These are phyloP conservation scores for Lepidothrix coronata DNA, from an alignment of 2,113 vertebrate genomes.

Conservation along the genomic window DNA sequence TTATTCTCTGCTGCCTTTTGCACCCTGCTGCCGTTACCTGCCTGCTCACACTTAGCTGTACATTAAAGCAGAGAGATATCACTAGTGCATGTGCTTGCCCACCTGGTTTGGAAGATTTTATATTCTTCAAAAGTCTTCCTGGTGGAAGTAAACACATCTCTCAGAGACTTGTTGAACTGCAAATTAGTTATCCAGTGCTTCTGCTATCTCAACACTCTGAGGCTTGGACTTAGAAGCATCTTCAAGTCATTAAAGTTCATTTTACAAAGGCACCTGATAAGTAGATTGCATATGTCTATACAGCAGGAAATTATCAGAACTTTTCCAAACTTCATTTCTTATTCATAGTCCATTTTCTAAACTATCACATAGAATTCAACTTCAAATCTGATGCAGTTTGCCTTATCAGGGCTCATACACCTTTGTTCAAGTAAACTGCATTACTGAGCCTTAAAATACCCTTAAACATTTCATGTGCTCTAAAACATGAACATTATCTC, in stretches of 20 bases:
- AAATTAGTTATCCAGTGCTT: background rate
- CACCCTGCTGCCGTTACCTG: background rate
- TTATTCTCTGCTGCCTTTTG: background rate
- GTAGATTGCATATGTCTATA: accelerated
- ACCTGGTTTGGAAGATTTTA: background rate
- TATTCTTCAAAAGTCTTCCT: background rate
- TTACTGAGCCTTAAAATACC: background rate
- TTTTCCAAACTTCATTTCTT: background rate
- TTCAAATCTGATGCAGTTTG: background rate
- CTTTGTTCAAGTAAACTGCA: background rate
- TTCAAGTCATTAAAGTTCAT: background rate
- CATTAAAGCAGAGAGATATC: background rate
- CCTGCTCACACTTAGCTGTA: background rate
- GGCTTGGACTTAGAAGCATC: background rate
- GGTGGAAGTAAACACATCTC: background rate
- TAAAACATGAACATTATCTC: background rate
- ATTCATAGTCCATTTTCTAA: background rate
- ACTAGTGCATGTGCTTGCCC: background rate
- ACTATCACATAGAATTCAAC: background rate
- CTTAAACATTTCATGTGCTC: background rate
- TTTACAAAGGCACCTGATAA: background rate
- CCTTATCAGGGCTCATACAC: background rate
- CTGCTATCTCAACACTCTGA: background rate
- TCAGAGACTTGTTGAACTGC: background rate
- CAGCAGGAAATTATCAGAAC: background rate